Evolutionary conservation across 2,888 invertebrate species (phyloP), one percentile per base, ranked within the genome.

Genomic region (Drosophila algonquin): DNA sequence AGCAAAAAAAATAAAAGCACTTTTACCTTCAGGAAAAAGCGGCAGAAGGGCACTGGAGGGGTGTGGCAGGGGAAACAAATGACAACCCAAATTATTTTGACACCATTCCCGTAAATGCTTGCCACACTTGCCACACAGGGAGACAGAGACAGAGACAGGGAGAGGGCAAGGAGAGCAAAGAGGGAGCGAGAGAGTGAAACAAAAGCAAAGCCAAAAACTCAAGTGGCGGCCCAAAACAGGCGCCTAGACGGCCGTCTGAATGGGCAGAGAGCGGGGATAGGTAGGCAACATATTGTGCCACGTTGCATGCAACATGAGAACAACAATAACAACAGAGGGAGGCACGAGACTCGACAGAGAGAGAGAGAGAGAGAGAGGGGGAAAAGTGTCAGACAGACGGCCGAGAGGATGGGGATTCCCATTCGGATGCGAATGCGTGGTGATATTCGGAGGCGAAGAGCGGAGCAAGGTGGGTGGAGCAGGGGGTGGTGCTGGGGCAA

Each of bases 61-160:
- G 53, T 7, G 48, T 18, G 24, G 18, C 60, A 63, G 67, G 67
- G n/a, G 75, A 81, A 84, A 83, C 77, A 83, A 83, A 84, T 83
- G 83, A 85, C 78, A 85, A 77, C 74, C 88, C 73, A 79, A 84
- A 84, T 84, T 84, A 84, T 85, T 85, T 88, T 83, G 83, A 88
- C 86, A 85, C 86, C 88, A 82, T 88, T 85, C 80, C 86, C 88
- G 48, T 80, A 80, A 77, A 65, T 70, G 77, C 71, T 73, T 55
- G 63, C 68, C 40, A 40, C 40, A 40, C 40, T 40, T 40, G 40
- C 52, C 56, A 54, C 70, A 53, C 67, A 12, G 60, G 46, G 44
- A 52, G 53, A 53, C 24, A 44, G 24, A 18, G 18, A 18, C 18
- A 18, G 18, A 1, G 18, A 18, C 18, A 18, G 18, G 1, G 18